Base-by-base conservation (phyloP, 2,797 vertebrate species). In the Acrossocheilus fasciatus region DNA sequence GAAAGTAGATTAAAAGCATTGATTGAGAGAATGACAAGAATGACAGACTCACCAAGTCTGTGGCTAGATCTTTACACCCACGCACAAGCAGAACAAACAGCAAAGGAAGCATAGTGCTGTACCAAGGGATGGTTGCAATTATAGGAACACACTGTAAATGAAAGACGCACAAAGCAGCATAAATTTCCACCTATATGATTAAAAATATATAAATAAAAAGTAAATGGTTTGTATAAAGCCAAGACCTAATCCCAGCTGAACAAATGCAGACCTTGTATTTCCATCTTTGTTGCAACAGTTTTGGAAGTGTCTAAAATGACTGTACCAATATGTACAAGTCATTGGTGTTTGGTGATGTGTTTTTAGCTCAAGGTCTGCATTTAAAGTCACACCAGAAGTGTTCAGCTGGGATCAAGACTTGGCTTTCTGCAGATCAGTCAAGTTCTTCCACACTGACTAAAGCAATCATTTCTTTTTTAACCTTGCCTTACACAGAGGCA, bases 111-210 rank as follows among this genome's bases (percentile, higher is more conserved):
- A 97, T 92, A 76, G 96, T 95, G 4, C 96, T 95, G 91, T 97
- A 97, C 98, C 98, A 99, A 9, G 97, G 97, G 87, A 99, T 85
- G 0, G 97, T 97, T 36, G 98, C 95, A 90, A 99, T 97, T 83
- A 90, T 93, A 0, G 98, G 97, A 86, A 98, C 82, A 73, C 93
- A 91, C 97, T 97, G 91, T 9, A 88, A 76, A 86, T 74, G 30
- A 82, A 76, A 43, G n/a, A 84, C n/a, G 62, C 10, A 47, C 62
- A 86, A 45, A 64, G 47, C 4, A 5, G 20, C 12, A 36, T 39
- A 0, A 1, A 41, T 59, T 39, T 23, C 3, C 10, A 54, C 2
- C 50, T 76, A 17, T 4, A 20, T 7, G 9, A 23, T 59, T n/a
- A 59, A n/a, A 59, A 17, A 50, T 50, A 17, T 59, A n/a, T 23